Evolutionary conservation across 2,797 vertebrate species (phyloP), one percentile per base, ranked within the genome.

Genomic region (Dicrostonyx torquatus): DNA sequence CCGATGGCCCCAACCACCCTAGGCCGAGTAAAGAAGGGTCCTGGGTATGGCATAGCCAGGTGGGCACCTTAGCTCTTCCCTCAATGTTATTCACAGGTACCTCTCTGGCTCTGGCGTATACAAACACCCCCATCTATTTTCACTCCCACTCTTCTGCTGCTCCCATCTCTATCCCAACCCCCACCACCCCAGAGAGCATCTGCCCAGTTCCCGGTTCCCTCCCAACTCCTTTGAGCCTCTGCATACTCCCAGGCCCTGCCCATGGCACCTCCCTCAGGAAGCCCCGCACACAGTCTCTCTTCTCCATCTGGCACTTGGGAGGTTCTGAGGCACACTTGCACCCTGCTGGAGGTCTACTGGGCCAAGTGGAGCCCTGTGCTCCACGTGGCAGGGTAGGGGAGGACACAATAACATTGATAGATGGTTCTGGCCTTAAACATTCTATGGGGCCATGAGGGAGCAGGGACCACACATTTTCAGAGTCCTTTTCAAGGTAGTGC

Each of bases 231-330:
- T 31, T 62, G 79, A 95, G 58, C 45, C 87, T 72, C 50, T 8
- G 45, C 14, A 2, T 53, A 17, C 76, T 89, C 87, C 31, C 34
- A 58, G 89, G 40, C 53, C 48, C 31, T 62, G 77, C 34, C 43
- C 53, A n/a, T 7, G 55, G n/a, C 76, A 75, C 75, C 83, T 83
- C 62, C 58, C 17, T 73, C 78, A 60, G 89, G 91, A 95, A 96
- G 89, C 60, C 93, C 91, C 83, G 1, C 14, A 34, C 43, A 2
- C 4, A 10, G 37, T 31, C 66, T 73, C 50, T 43, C 24, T 45
- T 66, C 40, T 43, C 60, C 3, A 0, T 60, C 6, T 12, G 40
- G 55, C 9, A 10, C 50, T 73, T 70, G 24, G 12, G 24, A 76
- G 22, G 15, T 31, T 26, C 73, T 50, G 55, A 17, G 29, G 4